phyloP scores from a whole-genome alignment of 2,797 vertebrate species.

The Myioborus melanocephalus region DNA sequence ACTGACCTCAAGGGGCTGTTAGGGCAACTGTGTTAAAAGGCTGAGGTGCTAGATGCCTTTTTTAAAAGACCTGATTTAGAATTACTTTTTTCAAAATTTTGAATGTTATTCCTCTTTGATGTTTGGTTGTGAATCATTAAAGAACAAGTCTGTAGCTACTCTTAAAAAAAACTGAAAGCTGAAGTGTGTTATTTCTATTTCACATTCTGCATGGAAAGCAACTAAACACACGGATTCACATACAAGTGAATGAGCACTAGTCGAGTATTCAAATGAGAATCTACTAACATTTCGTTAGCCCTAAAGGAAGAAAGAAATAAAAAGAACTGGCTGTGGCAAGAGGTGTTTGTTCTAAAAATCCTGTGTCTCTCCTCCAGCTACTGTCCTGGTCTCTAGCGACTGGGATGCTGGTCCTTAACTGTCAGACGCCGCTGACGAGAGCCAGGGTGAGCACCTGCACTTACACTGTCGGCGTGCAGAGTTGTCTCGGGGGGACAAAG shows the following conservation, averaged over 20 bases:
- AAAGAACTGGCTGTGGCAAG: not conserved
- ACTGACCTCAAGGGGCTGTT: not conserved
- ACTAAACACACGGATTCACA: not conserved
- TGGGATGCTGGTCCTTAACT: not conserved
- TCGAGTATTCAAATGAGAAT: not conserved
- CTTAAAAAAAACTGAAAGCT: not conserved
- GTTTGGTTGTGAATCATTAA: conserved; percentile 51
- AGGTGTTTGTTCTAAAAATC: not conserved
- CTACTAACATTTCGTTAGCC: not conserved
- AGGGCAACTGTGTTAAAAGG: not conserved
- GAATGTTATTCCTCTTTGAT: conserved; percentile 34
- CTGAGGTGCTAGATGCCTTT: not conserved
- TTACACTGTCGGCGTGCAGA: rapidly evolving
- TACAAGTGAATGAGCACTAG: not conserved
- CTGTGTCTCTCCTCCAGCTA: not conserved
- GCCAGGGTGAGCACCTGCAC: rapidly evolving
- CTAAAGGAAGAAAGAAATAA: not conserved
- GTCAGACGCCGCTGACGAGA: not conserved
- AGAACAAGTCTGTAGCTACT: conserved; percentile 3
- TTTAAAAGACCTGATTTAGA: not conserved
- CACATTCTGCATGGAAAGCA: not conserved
- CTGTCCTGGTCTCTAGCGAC: rapidly evolving
- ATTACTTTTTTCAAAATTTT: not conserved
- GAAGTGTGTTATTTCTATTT: not conserved
- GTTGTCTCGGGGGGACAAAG: rapidly evolving